phyloP scores from a whole-genome alignment of 2,888 invertebrate genomes.

The Plagiodera versicolora region DNA sequence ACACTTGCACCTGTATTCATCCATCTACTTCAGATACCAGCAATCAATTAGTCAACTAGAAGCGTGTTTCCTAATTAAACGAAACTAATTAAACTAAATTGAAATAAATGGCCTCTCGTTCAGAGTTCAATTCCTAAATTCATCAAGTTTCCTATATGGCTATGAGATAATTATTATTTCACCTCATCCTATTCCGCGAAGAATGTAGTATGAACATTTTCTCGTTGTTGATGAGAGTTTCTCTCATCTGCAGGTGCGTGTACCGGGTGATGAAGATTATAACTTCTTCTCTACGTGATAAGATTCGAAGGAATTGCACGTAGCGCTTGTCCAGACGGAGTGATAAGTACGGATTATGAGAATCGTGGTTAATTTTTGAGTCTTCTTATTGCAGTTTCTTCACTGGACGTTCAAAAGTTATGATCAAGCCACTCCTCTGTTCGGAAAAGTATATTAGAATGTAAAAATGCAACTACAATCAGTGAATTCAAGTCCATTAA shows the following conservation, averaged over 20 bases:
- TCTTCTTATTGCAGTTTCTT: too few species aligned
- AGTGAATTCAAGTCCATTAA: too few species aligned
- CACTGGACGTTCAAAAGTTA: too few species aligned
- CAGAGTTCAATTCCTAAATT: conserved; percentile 27
- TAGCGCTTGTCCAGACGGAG: too few species aligned
- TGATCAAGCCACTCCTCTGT: too few species aligned
- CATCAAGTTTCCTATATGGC: conserved; percentile 22
- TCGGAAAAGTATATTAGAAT: too few species aligned
- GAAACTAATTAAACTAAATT: conserved; percentile 30
- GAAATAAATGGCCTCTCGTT: conserved; percentile 28
- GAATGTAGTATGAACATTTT: conserved; percentile 5
- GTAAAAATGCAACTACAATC: too few species aligned
- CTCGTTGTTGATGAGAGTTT: background rate
- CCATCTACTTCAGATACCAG: conserved; percentile 11
- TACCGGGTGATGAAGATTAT: too few species aligned
- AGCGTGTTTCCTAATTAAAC: conserved; percentile 27
- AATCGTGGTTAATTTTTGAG: too few species aligned
- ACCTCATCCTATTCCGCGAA: conserved; percentile 13
- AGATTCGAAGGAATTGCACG: too few species aligned
- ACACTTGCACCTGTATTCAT: conserved; percentile 4
- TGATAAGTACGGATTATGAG: too few species aligned
- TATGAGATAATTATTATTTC: conserved; percentile 18
- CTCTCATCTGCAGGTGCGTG: background rate
- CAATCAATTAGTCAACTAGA: conserved; percentile 25
- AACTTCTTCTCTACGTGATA: too few species aligned